Evolutionary conservation across 2,797 vertebrate species (phyloP).

Genomic region (Characodon lateralis): DNA sequence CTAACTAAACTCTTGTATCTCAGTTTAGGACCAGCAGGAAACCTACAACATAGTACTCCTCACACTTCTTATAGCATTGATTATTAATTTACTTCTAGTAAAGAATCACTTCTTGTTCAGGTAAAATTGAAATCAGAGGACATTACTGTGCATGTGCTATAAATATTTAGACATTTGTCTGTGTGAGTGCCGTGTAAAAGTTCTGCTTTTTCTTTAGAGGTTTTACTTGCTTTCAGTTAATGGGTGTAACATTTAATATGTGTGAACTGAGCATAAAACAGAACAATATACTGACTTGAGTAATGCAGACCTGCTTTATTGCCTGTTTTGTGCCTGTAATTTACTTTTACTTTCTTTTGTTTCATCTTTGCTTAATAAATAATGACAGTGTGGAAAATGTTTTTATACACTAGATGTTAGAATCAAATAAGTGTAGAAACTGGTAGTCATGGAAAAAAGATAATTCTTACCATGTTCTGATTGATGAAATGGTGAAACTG

Average conservation of each 20-base stretch:
- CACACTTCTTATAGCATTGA: neutral
- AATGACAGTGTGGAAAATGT: neutral
- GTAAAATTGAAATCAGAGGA: neutral
- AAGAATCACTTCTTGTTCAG: neutral
- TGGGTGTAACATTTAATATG: neutral
- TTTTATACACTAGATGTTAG: neutral
- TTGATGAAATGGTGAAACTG: neutral
- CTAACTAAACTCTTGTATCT: neutral
- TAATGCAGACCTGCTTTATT: neutral
- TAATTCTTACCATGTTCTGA: no score
- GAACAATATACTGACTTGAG: neutral
- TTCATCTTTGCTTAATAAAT: neutral
- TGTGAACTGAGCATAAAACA: neutral
- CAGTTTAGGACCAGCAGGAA: neutral
- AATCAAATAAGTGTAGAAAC: neutral
- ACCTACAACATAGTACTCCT: neutral
- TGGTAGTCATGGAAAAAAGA: neutral
- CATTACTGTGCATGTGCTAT: neutral
- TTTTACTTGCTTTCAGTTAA: neutral
- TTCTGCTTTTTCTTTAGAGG: neutral
- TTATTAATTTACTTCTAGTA: neutral
- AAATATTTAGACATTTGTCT: neutral
- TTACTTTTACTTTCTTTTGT: neutral
- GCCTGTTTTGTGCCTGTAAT: neutral
- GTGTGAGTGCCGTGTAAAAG: neutral